Evolutionary conservation across 2,888 invertebrate species (phyloP).

Genomic region (Aspidiotus rigidus): DNA sequence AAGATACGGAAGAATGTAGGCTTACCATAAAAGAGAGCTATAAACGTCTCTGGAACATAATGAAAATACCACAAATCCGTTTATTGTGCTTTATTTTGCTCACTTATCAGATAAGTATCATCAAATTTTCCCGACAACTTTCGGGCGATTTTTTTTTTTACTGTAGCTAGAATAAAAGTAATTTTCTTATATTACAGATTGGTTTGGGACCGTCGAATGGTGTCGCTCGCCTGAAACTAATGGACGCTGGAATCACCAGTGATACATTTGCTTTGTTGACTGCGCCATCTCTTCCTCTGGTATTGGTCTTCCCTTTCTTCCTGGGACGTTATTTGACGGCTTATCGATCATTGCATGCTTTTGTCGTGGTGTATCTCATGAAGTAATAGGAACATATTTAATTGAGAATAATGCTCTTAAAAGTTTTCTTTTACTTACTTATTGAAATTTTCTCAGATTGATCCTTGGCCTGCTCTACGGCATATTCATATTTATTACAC

Average conservation of each 20-base stretch:
- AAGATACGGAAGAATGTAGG: background rate
- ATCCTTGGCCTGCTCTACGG: conserved; percentile 76
- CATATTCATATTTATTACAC: conserved; percentile 74
- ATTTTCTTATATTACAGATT: background rate
- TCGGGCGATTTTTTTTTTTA: too few species aligned
- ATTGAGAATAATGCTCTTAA: too few species aligned
- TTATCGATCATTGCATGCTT: background rate
- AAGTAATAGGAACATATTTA: too few species aligned
- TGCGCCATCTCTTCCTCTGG: background rate
- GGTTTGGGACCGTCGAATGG: background rate
- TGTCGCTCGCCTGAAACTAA: background rate
- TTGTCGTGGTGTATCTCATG: background rate
- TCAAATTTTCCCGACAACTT: too few species aligned
- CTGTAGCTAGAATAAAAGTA: too few species aligned
- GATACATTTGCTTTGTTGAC: background rate
- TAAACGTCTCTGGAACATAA: background rate
- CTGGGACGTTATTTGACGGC: background rate
- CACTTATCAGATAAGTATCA: background rate
- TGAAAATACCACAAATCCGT: background rate
- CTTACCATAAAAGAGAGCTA: background rate
- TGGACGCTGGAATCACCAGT: background rate
- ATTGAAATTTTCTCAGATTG: conserved; percentile 49
- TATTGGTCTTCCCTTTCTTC: background rate
- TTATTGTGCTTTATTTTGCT: background rate
- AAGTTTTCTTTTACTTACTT: too few species aligned